A percentile compares a stretch with the other conserved stretches of the same genome.
phyloP scores from a whole-genome alignment of 2,797 vertebrate genomes.

The Aphelocoma californica region DNA sequence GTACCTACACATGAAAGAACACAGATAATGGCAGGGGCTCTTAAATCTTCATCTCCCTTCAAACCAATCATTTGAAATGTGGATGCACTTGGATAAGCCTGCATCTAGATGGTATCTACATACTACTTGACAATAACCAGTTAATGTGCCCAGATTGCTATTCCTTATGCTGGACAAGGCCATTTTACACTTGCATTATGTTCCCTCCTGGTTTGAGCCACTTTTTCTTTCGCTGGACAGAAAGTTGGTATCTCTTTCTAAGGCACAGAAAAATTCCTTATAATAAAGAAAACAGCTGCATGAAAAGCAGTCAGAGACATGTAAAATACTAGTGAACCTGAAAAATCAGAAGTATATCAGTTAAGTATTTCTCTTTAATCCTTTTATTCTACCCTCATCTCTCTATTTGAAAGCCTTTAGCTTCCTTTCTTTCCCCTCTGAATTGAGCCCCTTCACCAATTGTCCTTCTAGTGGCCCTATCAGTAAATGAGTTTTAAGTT shows the following conservation, averaged over 20 bases:
- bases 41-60: not conserved
- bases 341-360: not conserved
- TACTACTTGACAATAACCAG: not conserved
- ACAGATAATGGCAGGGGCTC: not conserved
- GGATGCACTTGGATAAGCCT: not conserved
- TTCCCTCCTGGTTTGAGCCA: not conserved
- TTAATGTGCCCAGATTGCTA: not conserved
- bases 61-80: not conserved
- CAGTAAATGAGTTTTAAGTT: not conserved
- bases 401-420: not conserved
- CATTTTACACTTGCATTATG: not conserved
- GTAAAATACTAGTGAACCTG: accelerated
- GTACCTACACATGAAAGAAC: not conserved
- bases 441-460: not conserved
- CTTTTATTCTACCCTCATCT: not conserved
- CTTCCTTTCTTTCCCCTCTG: not conserved
- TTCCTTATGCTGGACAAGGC: not conserved
- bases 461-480: not conserved
- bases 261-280: not conserved
- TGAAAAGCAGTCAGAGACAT: not conserved
- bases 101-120: not conserved
- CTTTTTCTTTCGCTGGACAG: not conserved
- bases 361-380: not conserved
- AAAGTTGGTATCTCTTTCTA: not conserved
- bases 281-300: not conserved